These are phyloP conservation scores for Sipha maydis DNA, from an alignment of 2,888 invertebrate genomes.

Conservation along the genomic window DNA sequence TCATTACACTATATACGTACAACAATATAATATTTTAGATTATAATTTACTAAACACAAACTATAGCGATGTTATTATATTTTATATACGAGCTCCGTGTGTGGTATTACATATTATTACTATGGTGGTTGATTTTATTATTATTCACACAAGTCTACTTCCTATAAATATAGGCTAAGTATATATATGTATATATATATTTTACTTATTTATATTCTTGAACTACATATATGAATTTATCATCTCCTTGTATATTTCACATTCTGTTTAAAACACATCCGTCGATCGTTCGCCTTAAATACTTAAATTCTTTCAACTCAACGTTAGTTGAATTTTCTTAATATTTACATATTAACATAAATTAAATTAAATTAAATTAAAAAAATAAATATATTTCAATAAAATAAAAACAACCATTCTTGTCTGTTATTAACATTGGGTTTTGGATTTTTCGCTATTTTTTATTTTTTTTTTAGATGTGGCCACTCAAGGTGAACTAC, in stretches of 20 bases:
- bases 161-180: constrained; percentile 1
- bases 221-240: not conserved
- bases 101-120: constrained; percentile 15
- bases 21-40: constrained; percentile 10
- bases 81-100: constrained; percentile 27
- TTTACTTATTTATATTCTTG: constrained; percentile 38
- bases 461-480: constrained; percentile 64
- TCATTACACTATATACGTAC: constrained; percentile 10
- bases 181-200: not conserved
- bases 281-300: not conserved
- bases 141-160: constrained; percentile 24
- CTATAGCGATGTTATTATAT: constrained; percentile 21
- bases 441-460: constrained; percentile 58
- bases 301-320: not conserved
- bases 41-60: constrained; percentile 20
- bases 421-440: constrained; percentile 55
- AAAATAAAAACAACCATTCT: constrained; percentile 42
- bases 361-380: not conserved
- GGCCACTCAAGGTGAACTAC: constrained; percentile 65
- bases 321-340: constrained; percentile 4
- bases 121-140: constrained; percentile 57
- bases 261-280: constrained; percentile 16
- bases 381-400: not conserved
- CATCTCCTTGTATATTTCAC: constrained; percentile 21
- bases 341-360: constrained; percentile 8